A percentile compares a stretch with the other conserved stretches of the same genome.
These are phyloP conservation scores for Spatulosminthurus flaviceps DNA, from an alignment of 2,888 invertebrate species.

Conservation along the genomic window DNA sequence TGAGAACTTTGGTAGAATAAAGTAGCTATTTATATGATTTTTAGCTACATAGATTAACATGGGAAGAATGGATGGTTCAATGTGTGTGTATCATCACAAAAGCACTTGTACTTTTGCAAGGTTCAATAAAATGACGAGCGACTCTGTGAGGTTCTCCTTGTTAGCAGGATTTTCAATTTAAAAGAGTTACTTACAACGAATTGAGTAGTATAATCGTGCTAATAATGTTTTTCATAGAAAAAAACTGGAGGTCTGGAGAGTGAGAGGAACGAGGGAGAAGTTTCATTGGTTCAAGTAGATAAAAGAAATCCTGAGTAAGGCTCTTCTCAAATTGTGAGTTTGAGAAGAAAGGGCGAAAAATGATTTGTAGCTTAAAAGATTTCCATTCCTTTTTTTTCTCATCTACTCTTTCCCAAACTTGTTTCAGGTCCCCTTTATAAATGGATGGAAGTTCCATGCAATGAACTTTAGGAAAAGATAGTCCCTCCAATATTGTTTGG, in stretches of 20 bases:
- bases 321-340: no score
- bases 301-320: neutral
- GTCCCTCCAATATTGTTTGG: neutral
- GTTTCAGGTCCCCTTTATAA: neutral
- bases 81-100: neutral
- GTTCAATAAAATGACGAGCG: neutral
- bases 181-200: neutral
- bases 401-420: neutral
- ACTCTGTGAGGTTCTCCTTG: neutral
- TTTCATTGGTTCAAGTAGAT: neutral
- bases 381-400: neutral
- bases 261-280: neutral
- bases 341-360: conserved; percentile 1
- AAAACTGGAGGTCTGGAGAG: neutral
- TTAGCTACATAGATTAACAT: no score
- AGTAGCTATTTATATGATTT: no score
- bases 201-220: neutral
- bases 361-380: conserved; percentile 18
- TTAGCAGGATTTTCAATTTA: conserved; percentile 11
- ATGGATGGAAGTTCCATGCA: neutral
- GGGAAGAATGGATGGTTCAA: no score
- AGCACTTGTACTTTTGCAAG: neutral
- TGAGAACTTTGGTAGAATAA: no score
- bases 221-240: neutral
- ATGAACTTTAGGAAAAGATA: neutral